Conservation (phyloP, 2,797 vertebrate species). For the Mycteria americana region DNA sequence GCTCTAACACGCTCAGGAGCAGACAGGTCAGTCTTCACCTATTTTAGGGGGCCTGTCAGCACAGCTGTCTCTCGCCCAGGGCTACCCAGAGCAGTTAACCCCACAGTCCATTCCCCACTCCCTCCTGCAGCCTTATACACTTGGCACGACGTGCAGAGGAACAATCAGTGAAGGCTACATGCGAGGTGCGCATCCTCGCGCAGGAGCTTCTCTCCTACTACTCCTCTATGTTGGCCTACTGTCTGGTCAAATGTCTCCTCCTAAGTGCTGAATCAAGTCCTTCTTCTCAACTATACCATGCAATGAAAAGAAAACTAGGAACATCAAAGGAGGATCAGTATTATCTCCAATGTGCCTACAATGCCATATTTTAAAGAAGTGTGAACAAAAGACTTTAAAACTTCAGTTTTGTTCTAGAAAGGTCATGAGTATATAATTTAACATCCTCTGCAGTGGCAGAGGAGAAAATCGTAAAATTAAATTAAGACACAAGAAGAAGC, state of each 20-base stretch:
- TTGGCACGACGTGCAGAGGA: accelerated
- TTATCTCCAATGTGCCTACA: not conserved
- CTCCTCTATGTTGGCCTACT: not conserved
- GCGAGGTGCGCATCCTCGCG: accelerated
- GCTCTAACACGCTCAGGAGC: not conserved
- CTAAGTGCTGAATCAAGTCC: not conserved
- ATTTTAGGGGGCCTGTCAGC: not conserved
- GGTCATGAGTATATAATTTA: not conserved
- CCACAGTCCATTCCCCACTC: accelerated
- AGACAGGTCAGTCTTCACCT: not conserved
- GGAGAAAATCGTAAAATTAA: not conserved
- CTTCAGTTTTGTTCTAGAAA: not conserved
- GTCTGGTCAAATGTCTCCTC: not conserved
- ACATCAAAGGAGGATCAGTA: not conserved
- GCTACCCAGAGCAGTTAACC: not conserved
- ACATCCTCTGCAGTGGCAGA: not conserved
- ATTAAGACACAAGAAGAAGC: not conserved
- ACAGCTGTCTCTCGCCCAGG: not conserved
- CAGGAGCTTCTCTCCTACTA: not conserved
- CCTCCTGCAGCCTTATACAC: not conserved
- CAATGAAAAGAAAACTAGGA: not conserved
- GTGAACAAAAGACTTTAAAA: not conserved
- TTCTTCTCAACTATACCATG: not conserved
- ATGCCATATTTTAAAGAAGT: not conserved
- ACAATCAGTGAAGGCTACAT: not conserved